phyloP scores from a whole-genome alignment of 1,140 invertebrate genomes.

The Drosophila subobscura region DNA sequence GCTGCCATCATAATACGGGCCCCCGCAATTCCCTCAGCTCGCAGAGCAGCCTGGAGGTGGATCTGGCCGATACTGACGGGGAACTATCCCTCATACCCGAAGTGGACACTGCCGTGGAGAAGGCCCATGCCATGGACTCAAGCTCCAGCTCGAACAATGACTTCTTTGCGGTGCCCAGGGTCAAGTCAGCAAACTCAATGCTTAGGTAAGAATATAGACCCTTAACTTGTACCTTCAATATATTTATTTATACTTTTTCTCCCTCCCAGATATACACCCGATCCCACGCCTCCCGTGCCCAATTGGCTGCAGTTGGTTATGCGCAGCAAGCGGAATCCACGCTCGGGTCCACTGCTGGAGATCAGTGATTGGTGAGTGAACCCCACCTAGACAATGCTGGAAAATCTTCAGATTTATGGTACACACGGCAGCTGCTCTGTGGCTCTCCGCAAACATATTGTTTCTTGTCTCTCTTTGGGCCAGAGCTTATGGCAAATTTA shows the following conservation, averaged over 20 bases:
- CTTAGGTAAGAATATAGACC: slow-evolving; percentile 59
- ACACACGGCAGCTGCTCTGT: slow-evolving; percentile 67
- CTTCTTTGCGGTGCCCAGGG: slow-evolving; percentile 70
- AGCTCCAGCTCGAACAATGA: slow-evolving; percentile 31
- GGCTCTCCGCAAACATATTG: slow-evolving; percentile 63
- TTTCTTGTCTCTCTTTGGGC: slow-evolving; percentile 23
- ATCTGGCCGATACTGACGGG: slow-evolving; percentile 58
- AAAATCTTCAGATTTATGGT: slow-evolving; percentile 73
- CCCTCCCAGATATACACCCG: slow-evolving; percentile 70
- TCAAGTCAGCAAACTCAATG: slow-evolving; percentile 70
- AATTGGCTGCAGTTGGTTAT: slow-evolving; percentile 83
- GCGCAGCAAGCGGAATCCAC: slow-evolving; percentile 79
- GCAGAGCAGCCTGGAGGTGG: slow-evolving; percentile 69
- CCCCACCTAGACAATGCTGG: slow-evolving; percentile 37
- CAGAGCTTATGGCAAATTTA: slow-evolving; percentile 58
- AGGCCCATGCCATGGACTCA: slow-evolving; percentile 48
- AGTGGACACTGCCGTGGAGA: slow-evolving; percentile 66
- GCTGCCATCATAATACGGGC: slow-evolving; percentile 35
- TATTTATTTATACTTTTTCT: not conserved
- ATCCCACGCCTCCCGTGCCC: slow-evolving; percentile 71
- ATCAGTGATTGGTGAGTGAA: slow-evolving; percentile 64
- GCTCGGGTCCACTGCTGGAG: slow-evolving; percentile 21
- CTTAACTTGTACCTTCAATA: not conserved
- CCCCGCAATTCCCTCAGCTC: slow-evolving; percentile 66
- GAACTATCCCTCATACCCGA: slow-evolving; percentile 61